phyloP scores from a whole-genome alignment of 1,140 invertebrate species.

The Diabrotica undecimpunctata region DNA sequence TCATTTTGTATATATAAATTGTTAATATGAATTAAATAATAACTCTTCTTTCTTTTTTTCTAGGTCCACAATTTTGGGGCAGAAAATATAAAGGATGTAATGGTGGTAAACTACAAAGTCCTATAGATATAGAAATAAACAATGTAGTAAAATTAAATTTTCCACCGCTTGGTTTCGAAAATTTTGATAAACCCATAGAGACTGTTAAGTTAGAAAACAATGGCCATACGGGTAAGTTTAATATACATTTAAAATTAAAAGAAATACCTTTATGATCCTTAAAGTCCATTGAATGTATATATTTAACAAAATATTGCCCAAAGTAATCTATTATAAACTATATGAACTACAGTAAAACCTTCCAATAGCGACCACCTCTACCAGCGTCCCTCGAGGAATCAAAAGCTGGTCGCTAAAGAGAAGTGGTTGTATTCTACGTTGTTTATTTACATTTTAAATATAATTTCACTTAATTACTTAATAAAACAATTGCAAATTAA shows the following conservation, averaged over 20 bases:
- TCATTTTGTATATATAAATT: too few species aligned
- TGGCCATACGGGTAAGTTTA: slow-evolving; percentile 66
- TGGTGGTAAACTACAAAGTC: slow-evolving; percentile 73
- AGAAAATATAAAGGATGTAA: not conserved
- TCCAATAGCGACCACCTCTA: too few species aligned
- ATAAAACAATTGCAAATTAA: too few species aligned
- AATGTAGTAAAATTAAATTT: slow-evolving; percentile 58
- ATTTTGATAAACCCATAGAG: slow-evolving; percentile 56
- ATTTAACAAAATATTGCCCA: not conserved
- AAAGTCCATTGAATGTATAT: not conserved
- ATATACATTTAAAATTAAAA: not conserved
- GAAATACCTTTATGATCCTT: not conserved
- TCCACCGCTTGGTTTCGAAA: slow-evolving; percentile 54
- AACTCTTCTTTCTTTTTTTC: too few species aligned
- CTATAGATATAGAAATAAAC: slow-evolving; percentile 74
- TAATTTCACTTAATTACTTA: too few species aligned
- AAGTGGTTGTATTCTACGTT: too few species aligned
- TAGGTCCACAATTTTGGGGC: slow-evolving; percentile 12
- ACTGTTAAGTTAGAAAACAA: slow-evolving; percentile 64
- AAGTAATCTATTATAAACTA: not conserved
- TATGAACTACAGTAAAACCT: not conserved
- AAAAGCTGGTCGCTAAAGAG: too few species aligned
- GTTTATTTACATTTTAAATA: too few species aligned
- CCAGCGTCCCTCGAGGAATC: too few species aligned
- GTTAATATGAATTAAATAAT: too few species aligned